Conservation (phyloP, 2,113 vertebrate species). For the Aegotheles bennettii region DNA sequence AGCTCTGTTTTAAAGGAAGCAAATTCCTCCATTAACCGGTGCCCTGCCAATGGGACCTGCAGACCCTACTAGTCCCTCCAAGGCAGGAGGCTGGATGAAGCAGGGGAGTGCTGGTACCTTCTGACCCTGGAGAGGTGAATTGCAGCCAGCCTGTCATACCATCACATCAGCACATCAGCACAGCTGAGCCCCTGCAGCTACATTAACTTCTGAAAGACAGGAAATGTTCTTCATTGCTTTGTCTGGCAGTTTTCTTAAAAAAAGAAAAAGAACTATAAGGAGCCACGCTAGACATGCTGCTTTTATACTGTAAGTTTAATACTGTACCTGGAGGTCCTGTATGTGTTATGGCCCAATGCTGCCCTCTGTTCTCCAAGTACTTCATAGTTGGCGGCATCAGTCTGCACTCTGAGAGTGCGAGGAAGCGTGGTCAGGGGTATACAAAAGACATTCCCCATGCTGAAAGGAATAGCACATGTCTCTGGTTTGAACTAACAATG, state of each 20-base stretch:
- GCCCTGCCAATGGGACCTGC: not conserved
- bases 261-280: not conserved
- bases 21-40: not conserved
- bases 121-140: not conserved
- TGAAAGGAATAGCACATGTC: not conserved
- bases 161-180: not conserved
- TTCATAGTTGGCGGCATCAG: fast-evolving
- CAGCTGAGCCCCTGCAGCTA: not conserved
- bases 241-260: not conserved
- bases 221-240: not conserved
- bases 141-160: not conserved
- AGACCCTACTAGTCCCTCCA: not conserved
- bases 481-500: not conserved
- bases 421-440: not conserved
- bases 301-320: not conserved
- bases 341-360: not conserved
- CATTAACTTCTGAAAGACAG: not conserved
- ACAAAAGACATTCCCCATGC: not conserved
- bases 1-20: not conserved
- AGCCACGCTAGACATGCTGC: not conserved
- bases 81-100: not conserved
- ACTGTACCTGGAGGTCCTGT: not conserved
- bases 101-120: not conserved
- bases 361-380: not conserved
- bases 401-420: not conserved